Conservation (phyloP, 2,888 invertebrate genomes). For the Agrochola circellaris region DNA sequence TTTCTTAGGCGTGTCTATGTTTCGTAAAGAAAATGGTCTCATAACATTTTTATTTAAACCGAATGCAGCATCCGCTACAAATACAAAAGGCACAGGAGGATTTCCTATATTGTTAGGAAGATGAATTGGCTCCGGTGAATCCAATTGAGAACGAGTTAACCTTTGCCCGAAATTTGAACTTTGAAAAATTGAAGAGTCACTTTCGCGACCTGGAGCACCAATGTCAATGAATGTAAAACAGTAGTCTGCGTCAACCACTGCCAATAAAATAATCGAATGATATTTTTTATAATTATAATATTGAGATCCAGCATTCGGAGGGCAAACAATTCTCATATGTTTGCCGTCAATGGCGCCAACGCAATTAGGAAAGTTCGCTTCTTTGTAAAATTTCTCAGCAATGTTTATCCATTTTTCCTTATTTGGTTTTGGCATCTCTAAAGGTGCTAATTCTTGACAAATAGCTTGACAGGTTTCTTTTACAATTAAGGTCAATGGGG, state of each 20-base stretch:
- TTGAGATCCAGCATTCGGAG: constrained; percentile 62
- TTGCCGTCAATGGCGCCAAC: constrained; percentile 66
- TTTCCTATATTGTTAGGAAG: constrained; percentile 30
- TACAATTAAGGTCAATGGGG: constrained; percentile 1
- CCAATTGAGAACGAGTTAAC: constrained; percentile 31
- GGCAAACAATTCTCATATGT: constrained; percentile 62
- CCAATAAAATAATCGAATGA: constrained; percentile 71
- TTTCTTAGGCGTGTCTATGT: constrained; percentile 19
- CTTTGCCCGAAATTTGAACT: constrained; percentile 50
- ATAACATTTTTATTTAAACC: constrained; percentile 24
- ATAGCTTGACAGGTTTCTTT: constrained; percentile 30
- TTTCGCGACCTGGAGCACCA: constrained; percentile 65
- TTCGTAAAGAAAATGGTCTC: constrained; percentile 27
- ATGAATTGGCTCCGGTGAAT: constrained; percentile 22
- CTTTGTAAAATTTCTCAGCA: constrained; percentile 61
- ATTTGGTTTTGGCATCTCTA: constrained; percentile 11
- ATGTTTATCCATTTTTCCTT: constrained; percentile 63
- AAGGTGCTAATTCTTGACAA: constrained; percentile 23
- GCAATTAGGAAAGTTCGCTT: constrained; percentile 68
- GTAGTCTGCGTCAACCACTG: constrained; percentile 70
- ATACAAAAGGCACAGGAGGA: constrained; percentile 25
- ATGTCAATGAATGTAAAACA: constrained; percentile 70
- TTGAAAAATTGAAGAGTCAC: constrained; percentile 52
- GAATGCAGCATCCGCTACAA: constrained; percentile 20
- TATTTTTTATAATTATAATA: constrained; percentile 65